Evolutionary conservation across 2,113 vertebrate genomes (phyloP), one percentile per base, ranked within the genome.

Genomic region (Gasterosteus nipponicus): DNA sequence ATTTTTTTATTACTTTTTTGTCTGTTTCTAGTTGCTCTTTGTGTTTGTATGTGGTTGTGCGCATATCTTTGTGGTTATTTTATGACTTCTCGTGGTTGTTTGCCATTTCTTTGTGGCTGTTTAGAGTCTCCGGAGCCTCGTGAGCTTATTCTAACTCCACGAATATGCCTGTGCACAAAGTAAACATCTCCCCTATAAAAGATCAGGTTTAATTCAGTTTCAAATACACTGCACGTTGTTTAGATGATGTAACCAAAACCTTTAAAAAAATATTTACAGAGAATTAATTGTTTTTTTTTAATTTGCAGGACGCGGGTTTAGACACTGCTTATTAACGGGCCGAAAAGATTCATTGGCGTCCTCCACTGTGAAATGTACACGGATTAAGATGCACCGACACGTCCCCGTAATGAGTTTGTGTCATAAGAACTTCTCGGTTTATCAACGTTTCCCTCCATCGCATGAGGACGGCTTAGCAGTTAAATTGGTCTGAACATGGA

Each of bases 341-440:
- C 53, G 73, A 26, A 85, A 57, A 78, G 78, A 82, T 62, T 65
- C 56, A 22, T 59, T 10, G 38, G 0, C 60, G 10, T 19, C 75
- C 53, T 71, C 66, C 35, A 11, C 78, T 15, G 61, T 62, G 82
- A 62, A 72, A 44, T 53, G 51, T 12, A 12, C n/a, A 2, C 29
- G 63, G 42, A 78, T 81, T 80, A 67, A 91, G 78, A 92, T 91
- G 89, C 87, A 12, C 68, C 10, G 82, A 66, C 90, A 91, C 89
- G 73, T 86, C 75, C 82, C 15, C 71, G 29, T 87, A 86, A 89
- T 77, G 77, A 31, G 39, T 80, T 46, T 77, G 80, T 90, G 91
- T 85, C 78, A 69, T 84, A 76, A 83, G 73, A 64, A 62, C 61
- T 58, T 14, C 51, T 75, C 35, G 10, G 44, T 81, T 80, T 47